These are phyloP conservation scores for Strix aluco DNA, from an alignment of 2,113 vertebrate species.

Conservation along the genomic window DNA sequence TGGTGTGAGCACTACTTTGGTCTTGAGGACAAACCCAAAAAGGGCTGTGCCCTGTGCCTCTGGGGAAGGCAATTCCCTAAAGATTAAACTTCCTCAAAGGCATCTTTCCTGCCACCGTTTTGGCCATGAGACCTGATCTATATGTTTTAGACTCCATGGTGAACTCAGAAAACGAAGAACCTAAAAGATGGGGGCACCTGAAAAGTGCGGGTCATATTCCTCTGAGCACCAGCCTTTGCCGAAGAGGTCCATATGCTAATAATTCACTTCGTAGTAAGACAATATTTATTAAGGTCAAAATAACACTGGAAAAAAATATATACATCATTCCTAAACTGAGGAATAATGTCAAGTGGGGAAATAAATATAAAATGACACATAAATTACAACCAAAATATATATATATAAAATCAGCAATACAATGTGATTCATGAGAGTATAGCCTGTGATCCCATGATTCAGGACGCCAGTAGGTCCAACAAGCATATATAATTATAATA, in stretches of 20 bases:
- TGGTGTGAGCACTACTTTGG: neutral
- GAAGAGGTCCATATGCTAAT: neutral
- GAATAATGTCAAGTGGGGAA: neutral
- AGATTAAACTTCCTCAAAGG: neutral
- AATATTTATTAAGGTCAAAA: constrained; percentile 43
- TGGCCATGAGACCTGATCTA: neutral
- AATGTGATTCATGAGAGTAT: constrained; percentile 20
- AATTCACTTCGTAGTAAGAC: constrained; percentile 3
- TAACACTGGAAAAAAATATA: neutral
- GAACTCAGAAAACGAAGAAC: neutral
- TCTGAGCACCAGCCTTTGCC: neutral
- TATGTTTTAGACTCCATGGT: neutral
- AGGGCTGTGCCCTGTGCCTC: neutral
- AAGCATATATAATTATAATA: constrained; percentile 8
- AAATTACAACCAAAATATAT: constrained; percentile 23
- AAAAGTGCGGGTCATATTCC: neutral
- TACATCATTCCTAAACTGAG: neutral
- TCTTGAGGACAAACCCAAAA: neutral
- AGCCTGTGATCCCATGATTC: neutral
- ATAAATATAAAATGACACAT: constrained; percentile 33
- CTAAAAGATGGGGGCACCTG: neutral
- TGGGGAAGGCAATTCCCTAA: neutral
- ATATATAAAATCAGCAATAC: constrained; percentile 32
- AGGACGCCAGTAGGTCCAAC: neutral
- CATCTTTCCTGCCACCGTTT: neutral